Percentiles rank a stretch among this genome's conserved stretches.
Conservation (phyloP, 2,888 invertebrate genomes). For the Zele albiditarsus region DNA sequence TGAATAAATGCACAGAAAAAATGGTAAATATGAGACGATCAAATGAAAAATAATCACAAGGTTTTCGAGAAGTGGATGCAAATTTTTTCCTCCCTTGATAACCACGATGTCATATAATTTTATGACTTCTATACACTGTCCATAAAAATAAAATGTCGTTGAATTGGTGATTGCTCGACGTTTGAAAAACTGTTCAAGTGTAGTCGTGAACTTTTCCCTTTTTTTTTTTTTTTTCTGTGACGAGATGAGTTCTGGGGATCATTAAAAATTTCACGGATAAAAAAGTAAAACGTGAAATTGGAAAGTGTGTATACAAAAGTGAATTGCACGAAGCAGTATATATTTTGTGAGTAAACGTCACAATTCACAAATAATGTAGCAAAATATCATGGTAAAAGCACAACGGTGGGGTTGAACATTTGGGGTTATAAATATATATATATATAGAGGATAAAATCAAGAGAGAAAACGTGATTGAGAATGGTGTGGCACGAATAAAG, state of each 20-base stretch:
- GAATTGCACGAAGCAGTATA: background rate
- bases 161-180: conserved; percentile 18
- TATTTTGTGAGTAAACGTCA: background rate
- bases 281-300: background rate
- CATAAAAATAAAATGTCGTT: conserved; percentile 15
- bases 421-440: background rate
- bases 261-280: conserved; percentile 50
- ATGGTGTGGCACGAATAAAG: conserved; percentile 21
- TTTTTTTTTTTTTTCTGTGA: background rate
- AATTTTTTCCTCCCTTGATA: background rate
- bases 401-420: background rate
- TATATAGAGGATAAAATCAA: background rate
- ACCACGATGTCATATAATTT: background rate
- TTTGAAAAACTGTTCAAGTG: background rate
- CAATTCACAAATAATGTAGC: background rate
- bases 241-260: conserved; percentile 16
- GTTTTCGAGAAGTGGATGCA: background rate
- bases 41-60: background rate
- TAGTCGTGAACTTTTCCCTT: background rate
- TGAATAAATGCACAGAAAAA: too few species aligned
- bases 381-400: background rate
- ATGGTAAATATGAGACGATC: too few species aligned
- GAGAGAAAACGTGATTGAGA: conserved; percentile 9
- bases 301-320: background rate
- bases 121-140: background rate